Evolutionary conservation across 2,113 vertebrate genomes (phyloP).

Genomic region (Amazona vittata): DNA sequence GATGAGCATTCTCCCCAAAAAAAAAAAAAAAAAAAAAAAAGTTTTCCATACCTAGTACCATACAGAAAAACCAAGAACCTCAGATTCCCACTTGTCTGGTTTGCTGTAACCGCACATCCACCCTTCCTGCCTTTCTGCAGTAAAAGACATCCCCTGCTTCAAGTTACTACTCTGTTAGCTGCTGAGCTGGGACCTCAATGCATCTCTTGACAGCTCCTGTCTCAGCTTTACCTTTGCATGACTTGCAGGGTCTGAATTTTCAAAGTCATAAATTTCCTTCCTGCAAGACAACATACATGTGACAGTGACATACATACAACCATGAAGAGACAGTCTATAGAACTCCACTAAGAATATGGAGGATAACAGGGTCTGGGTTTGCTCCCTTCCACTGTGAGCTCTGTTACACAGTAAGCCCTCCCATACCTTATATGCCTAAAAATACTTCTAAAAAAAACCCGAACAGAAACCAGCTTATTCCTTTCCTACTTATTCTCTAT

Average conservation of each 20-base stretch:
- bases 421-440: neutral
- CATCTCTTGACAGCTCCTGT: neutral
- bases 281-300: neutral
- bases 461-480: neutral
- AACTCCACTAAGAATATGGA: neutral
- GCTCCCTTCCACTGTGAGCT: fast-evolving
- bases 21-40: neutral
- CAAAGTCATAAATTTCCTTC: slow-evolving; percentile 41
- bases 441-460: neutral
- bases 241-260: slow-evolving; percentile 40
- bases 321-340: fast-evolving
- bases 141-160: fast-evolving
- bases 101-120: fast-evolving
- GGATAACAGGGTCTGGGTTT: fast-evolving
- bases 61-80: neutral
- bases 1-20: neutral
- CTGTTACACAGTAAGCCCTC: neutral
- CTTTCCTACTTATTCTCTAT: neutral
- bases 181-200: no score
- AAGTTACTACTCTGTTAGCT: neutral
- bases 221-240: slow-evolving; percentile 48
- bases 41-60: fast-evolving
- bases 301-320: neutral
- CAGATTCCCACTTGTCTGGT: neutral
- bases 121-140: neutral